These are phyloP conservation scores for Mesoligia furuncula DNA, from an alignment of 2,888 invertebrate genomes.

Conservation along the genomic window DNA sequence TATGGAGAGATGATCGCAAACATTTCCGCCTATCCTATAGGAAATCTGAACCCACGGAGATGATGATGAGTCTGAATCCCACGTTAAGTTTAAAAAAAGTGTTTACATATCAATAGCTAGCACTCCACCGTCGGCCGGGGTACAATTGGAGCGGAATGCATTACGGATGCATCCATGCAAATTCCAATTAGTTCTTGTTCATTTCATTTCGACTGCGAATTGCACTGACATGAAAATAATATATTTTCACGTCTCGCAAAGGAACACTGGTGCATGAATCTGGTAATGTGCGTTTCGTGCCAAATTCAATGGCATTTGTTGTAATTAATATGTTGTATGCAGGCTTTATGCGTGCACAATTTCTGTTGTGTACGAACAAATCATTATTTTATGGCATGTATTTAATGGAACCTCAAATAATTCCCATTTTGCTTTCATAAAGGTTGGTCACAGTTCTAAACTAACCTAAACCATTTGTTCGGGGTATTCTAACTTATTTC, in stretches of 20 bases:
- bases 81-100: background rate
- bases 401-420: background rate
- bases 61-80: background rate
- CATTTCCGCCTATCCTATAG: too few species aligned
- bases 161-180: constrained; percentile 64
- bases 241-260: constrained; percentile 50
- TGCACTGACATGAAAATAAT: constrained; percentile 48
- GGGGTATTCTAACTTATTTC: too few species aligned
- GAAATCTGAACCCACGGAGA: too few species aligned
- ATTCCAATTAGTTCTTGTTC: constrained; percentile 66
- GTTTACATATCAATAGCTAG: constrained; percentile 44
- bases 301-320: constrained; percentile 37
- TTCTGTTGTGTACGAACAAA: constrained; percentile 12
- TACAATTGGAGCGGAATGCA: constrained; percentile 64
- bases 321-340: constrained; percentile 39
- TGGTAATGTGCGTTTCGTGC: constrained; percentile 44
- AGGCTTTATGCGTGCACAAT: background rate
- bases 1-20: background rate
- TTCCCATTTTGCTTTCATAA: background rate
- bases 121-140: constrained; percentile 22
- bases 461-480: too few species aligned
- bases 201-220: constrained; percentile 62
- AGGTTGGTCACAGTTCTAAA: background rate
- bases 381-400: constrained; percentile 3
- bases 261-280: constrained; percentile 23